Conservation (phyloP, 2,797 vertebrate genomes). For the Lophius americanus region DNA sequence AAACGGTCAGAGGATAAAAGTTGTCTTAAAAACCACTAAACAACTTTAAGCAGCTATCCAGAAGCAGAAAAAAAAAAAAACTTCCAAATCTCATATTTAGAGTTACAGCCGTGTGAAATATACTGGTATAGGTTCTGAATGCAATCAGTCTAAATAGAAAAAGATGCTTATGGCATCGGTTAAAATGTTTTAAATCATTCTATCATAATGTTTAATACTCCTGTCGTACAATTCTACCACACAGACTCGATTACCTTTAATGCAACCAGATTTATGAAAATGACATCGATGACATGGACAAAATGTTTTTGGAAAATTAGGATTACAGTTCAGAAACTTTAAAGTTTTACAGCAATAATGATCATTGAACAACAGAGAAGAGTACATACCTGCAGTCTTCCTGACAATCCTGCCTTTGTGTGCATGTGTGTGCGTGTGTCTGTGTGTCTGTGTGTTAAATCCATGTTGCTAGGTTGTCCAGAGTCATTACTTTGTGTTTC, state of each 20-base stretch:
- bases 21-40: no score
- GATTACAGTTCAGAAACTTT: neutral
- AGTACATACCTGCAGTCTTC: constrained; percentile 43
- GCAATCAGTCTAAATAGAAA: neutral
- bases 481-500: constrained; percentile 33
- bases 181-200: neutral
- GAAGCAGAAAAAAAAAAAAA: no score
- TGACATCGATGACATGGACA: neutral
- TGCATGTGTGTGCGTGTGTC: neutral
- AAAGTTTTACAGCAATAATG: neutral
- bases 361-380: neutral
- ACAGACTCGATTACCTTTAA: neutral
- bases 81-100: neutral
- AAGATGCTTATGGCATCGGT: neutral
- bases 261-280: neutral
- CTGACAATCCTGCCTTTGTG: neutral
- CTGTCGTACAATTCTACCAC: neutral
- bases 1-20: no score
- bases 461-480: constrained; percentile 51
- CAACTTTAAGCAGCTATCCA: no score
- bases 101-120: neutral
- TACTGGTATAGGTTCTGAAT: neutral
- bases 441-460: constrained; percentile 20
- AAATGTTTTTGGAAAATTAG: neutral
- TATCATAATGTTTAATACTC: no score